Evolutionary conservation across 2,888 invertebrate genomes (phyloP).

Genomic region (Eupeodes latifasciatus): DNA sequence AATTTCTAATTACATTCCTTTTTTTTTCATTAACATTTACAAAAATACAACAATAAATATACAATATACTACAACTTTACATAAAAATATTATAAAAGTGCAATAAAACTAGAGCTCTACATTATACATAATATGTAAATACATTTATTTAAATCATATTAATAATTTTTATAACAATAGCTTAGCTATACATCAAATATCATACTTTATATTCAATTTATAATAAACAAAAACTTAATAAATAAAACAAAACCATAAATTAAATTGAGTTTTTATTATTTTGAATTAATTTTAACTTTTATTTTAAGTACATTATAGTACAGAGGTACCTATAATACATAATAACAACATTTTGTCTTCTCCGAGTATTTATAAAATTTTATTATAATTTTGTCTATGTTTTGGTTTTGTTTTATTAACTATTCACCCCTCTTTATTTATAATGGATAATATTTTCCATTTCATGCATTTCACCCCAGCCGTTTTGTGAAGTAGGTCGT

Average conservation of each 20-base stretch:
- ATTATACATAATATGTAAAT: not conserved
- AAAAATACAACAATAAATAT: slow-evolving; percentile 23
- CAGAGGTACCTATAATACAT: no score
- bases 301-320: not conserved
- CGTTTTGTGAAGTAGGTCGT: slow-evolving; percentile 82
- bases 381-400: not conserved
- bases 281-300: not conserved
- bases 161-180: not conserved
- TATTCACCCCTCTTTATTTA: slow-evolving; percentile 46
- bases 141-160: no score
- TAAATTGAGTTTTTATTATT: not conserved
- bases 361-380: not conserved
- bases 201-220: not conserved
- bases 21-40: slow-evolving; percentile 4
- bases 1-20: not conserved
- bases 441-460: slow-evolving; percentile 80
- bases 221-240: not conserved
- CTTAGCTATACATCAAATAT: not conserved
- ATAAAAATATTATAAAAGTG: slow-evolving; percentile 16
- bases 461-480: slow-evolving; percentile 85
- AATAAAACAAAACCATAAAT: not conserved
- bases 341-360: not conserved
- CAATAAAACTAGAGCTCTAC: slow-evolving; percentile 1
- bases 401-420: no score
- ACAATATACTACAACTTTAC: slow-evolving; percentile 10